A percentile compares a stretch with the other conserved stretches of the same genome.
phyloP scores from a whole-genome alignment of 2,888 invertebrate species.

The Diadegma fenestrale region DNA sequence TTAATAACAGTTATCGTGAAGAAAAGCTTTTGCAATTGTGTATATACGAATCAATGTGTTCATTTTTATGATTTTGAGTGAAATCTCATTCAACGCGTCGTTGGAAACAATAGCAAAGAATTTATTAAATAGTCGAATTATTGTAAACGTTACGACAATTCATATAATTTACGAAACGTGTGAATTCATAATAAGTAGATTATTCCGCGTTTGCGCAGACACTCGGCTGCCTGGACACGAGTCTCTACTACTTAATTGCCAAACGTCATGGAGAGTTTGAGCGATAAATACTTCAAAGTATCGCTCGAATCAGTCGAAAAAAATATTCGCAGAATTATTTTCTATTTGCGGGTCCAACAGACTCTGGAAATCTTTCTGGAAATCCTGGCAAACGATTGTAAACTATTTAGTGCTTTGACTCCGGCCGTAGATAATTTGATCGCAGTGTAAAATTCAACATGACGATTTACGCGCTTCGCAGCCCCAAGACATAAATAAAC shows the following conservation, averaged over 20 bases:
- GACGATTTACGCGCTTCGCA: slow-evolving; percentile 6
- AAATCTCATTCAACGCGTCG: neutral
- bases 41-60: neutral
- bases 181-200: slow-evolving; percentile 18
- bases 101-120: neutral
- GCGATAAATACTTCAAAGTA: neutral
- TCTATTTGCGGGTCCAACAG: neutral
- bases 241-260: slow-evolving; percentile 31
- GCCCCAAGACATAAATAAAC: slow-evolving; percentile 21
- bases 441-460: slow-evolving; percentile 12
- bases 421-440: neutral
- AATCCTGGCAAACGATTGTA: neutral
- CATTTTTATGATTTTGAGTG: neutral
- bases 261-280: neutral
- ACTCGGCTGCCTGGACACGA: slow-evolving; percentile 2
- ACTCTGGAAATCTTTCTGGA: neutral
- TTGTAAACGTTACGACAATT: neutral
- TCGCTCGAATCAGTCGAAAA: neutral
- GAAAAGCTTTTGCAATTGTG: neutral
- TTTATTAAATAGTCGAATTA: neutral
- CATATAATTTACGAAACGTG: neutral
- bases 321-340: neutral
- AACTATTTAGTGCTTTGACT: neutral
- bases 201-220: slow-evolving; percentile 19
- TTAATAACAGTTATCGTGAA: neutral